Conservation (phyloP, 1,140 invertebrate species). For the Cyphomyrmex costatus region DNA sequence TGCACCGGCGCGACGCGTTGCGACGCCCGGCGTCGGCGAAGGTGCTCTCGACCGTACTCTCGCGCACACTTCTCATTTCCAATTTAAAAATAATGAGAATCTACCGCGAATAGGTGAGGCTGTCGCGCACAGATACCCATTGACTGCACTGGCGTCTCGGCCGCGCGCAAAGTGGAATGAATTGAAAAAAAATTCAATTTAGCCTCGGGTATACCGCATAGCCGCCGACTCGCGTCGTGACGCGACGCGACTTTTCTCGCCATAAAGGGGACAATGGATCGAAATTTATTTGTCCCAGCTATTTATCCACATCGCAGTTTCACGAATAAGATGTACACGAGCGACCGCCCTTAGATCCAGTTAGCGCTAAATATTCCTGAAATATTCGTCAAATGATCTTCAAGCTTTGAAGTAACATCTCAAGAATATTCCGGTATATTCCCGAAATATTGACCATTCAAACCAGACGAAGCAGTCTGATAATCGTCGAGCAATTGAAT, state of each 20-base stretch:
- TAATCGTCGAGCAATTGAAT: too few relatives aligned
- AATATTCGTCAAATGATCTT: too few relatives aligned
- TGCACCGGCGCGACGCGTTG: conserved; percentile 52
- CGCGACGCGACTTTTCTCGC: conserved; percentile 53
- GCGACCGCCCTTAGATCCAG: neutral
- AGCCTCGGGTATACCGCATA: conserved; percentile 66
- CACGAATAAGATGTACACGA: neutral
- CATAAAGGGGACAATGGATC: conserved; percentile 42
- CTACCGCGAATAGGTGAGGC: conserved; percentile 72
- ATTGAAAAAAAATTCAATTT: conserved; percentile 82
- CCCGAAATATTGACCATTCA: too few relatives aligned
- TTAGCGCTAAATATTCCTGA: too few relatives aligned
- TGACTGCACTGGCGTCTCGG: conserved; percentile 67
- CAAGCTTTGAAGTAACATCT: too few relatives aligned
- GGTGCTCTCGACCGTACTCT: conserved; percentile 68
- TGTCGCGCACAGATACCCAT: conserved; percentile 78
- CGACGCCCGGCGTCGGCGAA: conserved; percentile 19
- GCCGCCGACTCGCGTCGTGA: conserved; percentile 18
- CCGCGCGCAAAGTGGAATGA: conserved; percentile 73
- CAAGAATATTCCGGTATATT: too few relatives aligned
- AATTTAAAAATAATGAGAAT: conserved; percentile 82
- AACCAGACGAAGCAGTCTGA: too few relatives aligned
- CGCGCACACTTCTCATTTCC: conserved; percentile 77
- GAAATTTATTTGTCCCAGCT: conserved; percentile 50
- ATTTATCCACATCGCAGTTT: conserved; percentile 9